Conservation (phyloP, 2,797 vertebrate species). For the Synaphobranchus kaupii region DNA sequence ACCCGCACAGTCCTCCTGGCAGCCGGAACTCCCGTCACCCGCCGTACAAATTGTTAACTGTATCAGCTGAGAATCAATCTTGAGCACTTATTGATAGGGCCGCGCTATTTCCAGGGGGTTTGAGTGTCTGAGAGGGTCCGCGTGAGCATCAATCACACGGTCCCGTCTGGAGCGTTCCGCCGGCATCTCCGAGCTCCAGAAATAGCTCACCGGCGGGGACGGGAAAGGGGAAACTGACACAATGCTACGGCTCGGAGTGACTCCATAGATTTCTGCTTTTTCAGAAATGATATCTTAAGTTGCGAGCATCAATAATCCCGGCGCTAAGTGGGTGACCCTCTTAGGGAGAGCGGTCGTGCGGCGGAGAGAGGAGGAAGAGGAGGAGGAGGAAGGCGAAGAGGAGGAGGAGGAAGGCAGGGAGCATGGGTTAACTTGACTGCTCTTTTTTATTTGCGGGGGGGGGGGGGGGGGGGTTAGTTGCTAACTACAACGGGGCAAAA, state of each 20-base stretch:
- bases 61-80: conserved; percentile 52
- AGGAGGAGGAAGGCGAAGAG: neutral
- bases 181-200: conserved; percentile 37
- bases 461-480: neutral
- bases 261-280: conserved; percentile 40
- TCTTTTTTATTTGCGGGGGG: too few species aligned
- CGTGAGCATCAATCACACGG: conserved; percentile 57
- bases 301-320: conserved; percentile 36
- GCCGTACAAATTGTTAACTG: conserved; percentile 44
- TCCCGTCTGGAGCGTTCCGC: conserved; percentile 39
- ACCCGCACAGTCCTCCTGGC: conserved; percentile 20
- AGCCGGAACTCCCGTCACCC: conserved; percentile 27
- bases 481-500: neutral
- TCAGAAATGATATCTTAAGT: conserved; percentile 38
- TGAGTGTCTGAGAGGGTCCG: conserved; percentile 46
- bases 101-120: conserved; percentile 49
- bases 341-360: conserved; percentile 13
- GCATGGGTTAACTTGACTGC: neutral
- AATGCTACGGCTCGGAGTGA: conserved; percentile 33
- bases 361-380: neutral
- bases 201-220: conserved; percentile 50
- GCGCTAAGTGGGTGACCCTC: conserved; percentile 28
- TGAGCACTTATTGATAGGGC: conserved; percentile 56
- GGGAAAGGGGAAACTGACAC: conserved; percentile 36
- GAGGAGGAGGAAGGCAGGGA: neutral